Evolutionary conservation across 1,140 invertebrate species (phyloP), one percentile per base, ranked within the genome.

Genomic region (Anoplolepis gracilipes): DNA sequence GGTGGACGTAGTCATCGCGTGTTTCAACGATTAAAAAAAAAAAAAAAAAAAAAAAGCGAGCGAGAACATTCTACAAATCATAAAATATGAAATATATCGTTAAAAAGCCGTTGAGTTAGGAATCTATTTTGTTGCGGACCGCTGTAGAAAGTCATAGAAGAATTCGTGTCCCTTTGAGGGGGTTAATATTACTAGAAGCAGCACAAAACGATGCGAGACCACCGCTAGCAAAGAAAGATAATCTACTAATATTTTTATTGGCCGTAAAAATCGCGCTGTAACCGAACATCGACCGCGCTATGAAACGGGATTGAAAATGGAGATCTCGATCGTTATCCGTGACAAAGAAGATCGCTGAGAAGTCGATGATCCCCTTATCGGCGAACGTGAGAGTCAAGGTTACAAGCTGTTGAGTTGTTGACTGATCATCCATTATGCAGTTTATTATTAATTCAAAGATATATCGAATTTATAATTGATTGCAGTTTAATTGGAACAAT

Each of bases 241-340:
- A 87, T 85, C 91, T 90, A 92, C 87, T 92, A 93, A 91, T 92
- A 89, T 91, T 93, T 92, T 93, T 93, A 93, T 92, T 92, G 91
- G 46, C 87, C 91, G 90, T 93, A 93, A 93, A 91, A 92, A 90
- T 92, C 87, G 87, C 87, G 78, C 85, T 87, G 65, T 61, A 53
- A 76, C 49, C 39, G 39, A 36, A 25, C 64, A 25, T 49, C 42
- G 25, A 33, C n/a, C 30, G 53, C 4, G 42, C 72, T 19, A 39
- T 86, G 76, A 82, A 87, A 90, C 69, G 16, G 49, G 55, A 62
- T 30, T 61, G 55, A 33, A 87, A 79, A 46, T 13, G 13, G 22
- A 7, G 36, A 72, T 67, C 28, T 22, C 10, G 78, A 85, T 84
- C 75, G 65, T 88, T 59, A 46, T 82, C 64, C 78, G 78, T 82